A percentile compares a stretch with the other conserved stretches of the same genome.
phyloP scores from a whole-genome alignment of 1,140 invertebrate genomes.

The Spodoptera litura region DNA sequence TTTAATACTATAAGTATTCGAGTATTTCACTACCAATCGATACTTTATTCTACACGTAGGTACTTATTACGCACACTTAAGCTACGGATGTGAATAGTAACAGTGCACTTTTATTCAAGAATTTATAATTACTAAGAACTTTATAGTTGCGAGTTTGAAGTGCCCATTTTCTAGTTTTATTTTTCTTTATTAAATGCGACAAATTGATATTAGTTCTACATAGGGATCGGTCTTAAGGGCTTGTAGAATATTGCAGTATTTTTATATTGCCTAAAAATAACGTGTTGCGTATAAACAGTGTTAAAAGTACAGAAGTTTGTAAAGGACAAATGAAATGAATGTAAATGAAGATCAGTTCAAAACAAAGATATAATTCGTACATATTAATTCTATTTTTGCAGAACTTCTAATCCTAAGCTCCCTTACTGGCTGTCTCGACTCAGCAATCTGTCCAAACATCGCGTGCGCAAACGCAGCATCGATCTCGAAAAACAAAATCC shows the following conservation, averaged over 20 bases:
- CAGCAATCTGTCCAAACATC: slow-evolving; percentile 27
- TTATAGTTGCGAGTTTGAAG: slow-evolving; percentile 1
- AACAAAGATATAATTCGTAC: too few relatives aligned
- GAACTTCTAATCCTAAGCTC: slow-evolving; percentile 20
- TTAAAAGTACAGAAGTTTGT: too few relatives aligned
- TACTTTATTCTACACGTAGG: neutral
- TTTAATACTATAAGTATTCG: neutral
- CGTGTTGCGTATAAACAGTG: too few relatives aligned
- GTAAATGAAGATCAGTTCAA: too few relatives aligned
- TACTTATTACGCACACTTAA: slow-evolving; percentile 4
- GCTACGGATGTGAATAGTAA: slow-evolving; percentile 25
- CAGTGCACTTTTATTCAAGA: neutral
- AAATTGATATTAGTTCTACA: neutral
- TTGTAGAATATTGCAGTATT: neutral
- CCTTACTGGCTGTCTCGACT: slow-evolving; percentile 5
- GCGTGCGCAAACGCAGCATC: slow-evolving; percentile 33
- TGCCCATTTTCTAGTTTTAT: neutral
- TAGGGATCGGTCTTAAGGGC: too few relatives aligned
- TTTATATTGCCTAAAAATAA: too few relatives aligned
- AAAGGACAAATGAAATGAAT: too few relatives aligned
- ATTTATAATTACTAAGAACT: slow-evolving; percentile 18
- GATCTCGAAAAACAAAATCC: slow-evolving; percentile 47
- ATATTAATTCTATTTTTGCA: neutral
- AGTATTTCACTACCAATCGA: slow-evolving; percentile 8
- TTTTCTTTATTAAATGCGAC: neutral